Conservation (phyloP, 2,797 vertebrate species). For the Melopsittacus undulatus region DNA sequence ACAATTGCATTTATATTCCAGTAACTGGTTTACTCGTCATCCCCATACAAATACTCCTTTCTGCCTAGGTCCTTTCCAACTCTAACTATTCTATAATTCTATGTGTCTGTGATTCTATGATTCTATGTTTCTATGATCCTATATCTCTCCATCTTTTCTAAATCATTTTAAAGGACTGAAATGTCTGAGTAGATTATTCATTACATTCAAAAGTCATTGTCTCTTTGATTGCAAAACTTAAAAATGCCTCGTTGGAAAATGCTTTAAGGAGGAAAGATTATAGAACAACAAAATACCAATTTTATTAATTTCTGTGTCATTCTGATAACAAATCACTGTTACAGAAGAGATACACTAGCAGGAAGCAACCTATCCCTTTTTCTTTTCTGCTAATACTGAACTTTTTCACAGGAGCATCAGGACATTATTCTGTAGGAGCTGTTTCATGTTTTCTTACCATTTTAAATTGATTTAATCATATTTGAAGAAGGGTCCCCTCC, state of each 20-base stretch:
- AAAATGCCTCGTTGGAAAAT: slow-evolving; percentile 12
- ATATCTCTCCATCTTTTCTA: not conserved
- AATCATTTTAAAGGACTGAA: not conserved
- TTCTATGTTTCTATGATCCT: not conserved
- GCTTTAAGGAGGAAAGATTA: not conserved
- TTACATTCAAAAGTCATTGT: slow-evolving; percentile 19
- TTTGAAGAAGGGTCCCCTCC: not conserved
- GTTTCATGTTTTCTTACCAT: slow-evolving; percentile 26
- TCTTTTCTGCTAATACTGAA: not conserved
- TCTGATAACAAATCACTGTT: not conserved
- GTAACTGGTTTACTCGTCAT: not conserved
- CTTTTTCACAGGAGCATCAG: not conserved
- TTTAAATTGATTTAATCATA: slow-evolving; percentile 5
- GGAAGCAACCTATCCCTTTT: slow-evolving; percentile 8
- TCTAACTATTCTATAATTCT: not conserved
- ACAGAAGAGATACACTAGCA: not conserved
- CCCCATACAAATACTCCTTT: not conserved
- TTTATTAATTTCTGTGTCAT: slow-evolving; percentile 13
- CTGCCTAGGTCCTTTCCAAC: not conserved
- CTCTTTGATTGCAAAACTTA: not conserved
- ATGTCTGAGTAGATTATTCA: not conserved
- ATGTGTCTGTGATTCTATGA: not conserved
- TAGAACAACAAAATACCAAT: not conserved
- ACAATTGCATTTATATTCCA: not conserved
- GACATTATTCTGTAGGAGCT: slow-evolving; percentile 34